phyloP scores from a whole-genome alignment of 2,113 vertebrate genomes.

The Callipepla squamata region DNA sequence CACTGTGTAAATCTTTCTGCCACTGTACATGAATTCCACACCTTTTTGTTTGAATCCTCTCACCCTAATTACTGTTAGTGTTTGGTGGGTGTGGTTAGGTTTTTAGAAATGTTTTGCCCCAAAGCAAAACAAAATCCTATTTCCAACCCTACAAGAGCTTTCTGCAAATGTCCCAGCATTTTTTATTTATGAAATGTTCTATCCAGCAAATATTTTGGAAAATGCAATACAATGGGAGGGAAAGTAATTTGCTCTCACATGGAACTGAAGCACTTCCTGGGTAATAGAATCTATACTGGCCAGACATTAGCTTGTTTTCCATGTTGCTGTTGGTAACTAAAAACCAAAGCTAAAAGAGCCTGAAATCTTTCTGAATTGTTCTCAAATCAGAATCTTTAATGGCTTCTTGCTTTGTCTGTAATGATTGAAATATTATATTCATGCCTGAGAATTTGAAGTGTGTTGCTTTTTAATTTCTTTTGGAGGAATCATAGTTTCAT shows the following conservation, averaged over 20 bases:
- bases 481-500: not conserved
- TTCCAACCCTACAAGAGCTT: not conserved
- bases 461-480: not conserved
- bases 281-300: not conserved
- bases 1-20: not conserved
- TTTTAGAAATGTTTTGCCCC: not conserved
- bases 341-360: not conserved
- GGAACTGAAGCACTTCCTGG: not conserved
- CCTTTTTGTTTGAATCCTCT: not conserved
- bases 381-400: not conserved
- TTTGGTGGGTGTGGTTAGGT: not conserved
- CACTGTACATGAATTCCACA: fast-evolving
- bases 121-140: not conserved
- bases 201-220: not conserved
- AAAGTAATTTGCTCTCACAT: not conserved
- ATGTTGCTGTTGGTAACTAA: not conserved
- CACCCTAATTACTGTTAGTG: not conserved
- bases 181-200: not conserved
- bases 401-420: not conserved
- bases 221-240: not conserved
- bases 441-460: not conserved
- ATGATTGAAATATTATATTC: not conserved
- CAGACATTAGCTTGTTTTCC: not conserved
- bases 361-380: not conserved
- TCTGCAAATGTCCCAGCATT: not conserved